Evolutionary conservation across 2,797 vertebrate genomes (phyloP).

Genomic region (Cirrhinus molitorella): DNA sequence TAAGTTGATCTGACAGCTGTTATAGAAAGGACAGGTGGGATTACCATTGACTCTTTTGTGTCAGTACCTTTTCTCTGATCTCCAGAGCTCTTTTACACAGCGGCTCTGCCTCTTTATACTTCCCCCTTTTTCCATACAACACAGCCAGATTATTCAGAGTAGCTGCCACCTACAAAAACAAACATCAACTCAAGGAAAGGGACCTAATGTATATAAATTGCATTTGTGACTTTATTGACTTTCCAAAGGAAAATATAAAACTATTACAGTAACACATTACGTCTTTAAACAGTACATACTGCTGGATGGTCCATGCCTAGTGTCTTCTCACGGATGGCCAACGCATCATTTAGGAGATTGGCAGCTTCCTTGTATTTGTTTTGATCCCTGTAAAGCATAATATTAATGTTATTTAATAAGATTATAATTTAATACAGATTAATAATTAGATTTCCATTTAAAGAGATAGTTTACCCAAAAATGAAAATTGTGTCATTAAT

Average conservation of each 20-base stretch:
- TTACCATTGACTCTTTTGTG: not conserved
- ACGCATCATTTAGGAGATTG: slow-evolving; percentile 86
- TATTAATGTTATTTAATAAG: not conserved
- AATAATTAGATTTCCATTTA: not conserved
- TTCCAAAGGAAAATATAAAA: not conserved
- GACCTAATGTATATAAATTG: not conserved
- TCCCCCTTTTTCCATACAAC: slow-evolving; percentile 89
- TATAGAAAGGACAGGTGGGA: slow-evolving; percentile 6
- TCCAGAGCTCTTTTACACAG: slow-evolving; percentile 89
- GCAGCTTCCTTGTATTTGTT: slow-evolving; percentile 93
- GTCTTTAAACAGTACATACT: slow-evolving; percentile 71
- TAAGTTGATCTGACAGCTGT: not conserved
- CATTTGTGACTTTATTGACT: not conserved
- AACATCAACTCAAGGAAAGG: not conserved
- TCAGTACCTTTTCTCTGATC: slow-evolving; percentile 87
- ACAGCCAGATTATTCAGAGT: slow-evolving; percentile 91
- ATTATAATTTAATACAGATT: not conserved
- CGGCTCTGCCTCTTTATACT: slow-evolving; percentile 88
- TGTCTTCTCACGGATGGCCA: slow-evolving; percentile 89
- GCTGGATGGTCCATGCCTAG: slow-evolving; percentile 88
- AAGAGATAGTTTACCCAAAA: too few relatives aligned
- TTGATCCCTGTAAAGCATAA: slow-evolving; percentile 80
- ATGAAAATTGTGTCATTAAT: too few relatives aligned
- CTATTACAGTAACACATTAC: not conserved
- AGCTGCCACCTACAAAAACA: slow-evolving; percentile 83